Evolutionary conservation across 2,113 vertebrate species (phyloP), one percentile per base, ranked within the genome.

Genomic region (Dolichallabes microphthalmus): DNA sequence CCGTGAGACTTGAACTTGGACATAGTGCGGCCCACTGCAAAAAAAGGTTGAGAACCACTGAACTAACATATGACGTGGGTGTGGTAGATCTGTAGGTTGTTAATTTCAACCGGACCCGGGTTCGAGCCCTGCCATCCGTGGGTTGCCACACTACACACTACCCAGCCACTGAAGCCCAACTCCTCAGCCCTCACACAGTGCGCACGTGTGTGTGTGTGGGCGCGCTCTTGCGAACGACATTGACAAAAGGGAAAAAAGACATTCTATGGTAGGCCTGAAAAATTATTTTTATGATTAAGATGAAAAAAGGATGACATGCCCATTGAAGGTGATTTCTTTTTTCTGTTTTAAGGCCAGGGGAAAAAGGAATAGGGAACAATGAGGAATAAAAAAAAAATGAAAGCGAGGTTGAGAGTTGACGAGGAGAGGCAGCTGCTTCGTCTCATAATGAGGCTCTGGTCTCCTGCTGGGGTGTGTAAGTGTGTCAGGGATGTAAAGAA

Each of bases 401-500:
- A 75, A 84, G 82, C 80, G 76, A 61, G 17, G 39, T 32, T 77
- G 82, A 79, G 75, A 64, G 81, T 30, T 15, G 68, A 73, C 55
- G 63, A 82, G n/a, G 17, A 88, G 78, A 76, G 55, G 87, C 91
- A 91, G 92, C 91, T 93, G 91, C 53, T 90, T 90, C 84, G 75
- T 85, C 89, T 91, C 83, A 88, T 92, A 91, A 92, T 89, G 85
- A 93, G 88, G 82, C 74, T 82, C 83, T 79, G 85, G 76, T 71
- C 83, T 87, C 89, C 76, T 82, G 82, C 85, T 87, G 85, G 39
- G 83, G 73, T 82, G 79, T 64, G 13, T 55, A 71, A 20, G 57
- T 61, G 82, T 30, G 75, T 80, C 64, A 53, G 78, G 79, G 45
- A 53, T 52, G 12, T 57, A 55, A 32, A 58, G 50, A 60, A 82